Conservation (phyloP, 2,888 invertebrate species). For the Chouioia cunea region DNA sequence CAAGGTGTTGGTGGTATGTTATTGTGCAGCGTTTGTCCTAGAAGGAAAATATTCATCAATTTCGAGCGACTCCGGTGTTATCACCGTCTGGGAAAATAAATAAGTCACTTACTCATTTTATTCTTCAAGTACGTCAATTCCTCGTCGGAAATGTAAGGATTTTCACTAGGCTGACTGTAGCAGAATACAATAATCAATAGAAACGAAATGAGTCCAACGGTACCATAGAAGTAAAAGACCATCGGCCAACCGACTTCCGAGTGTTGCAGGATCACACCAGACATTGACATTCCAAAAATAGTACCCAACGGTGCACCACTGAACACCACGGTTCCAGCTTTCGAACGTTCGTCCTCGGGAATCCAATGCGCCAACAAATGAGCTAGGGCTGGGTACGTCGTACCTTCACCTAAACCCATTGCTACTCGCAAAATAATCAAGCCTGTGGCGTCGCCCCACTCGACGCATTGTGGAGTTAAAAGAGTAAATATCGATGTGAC, state of each 20-base stretch:
- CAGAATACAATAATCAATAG: slow-evolving; percentile 72
- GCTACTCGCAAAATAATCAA: slow-evolving; percentile 80
- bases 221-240: slow-evolving; percentile 86
- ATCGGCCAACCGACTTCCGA: slow-evolving; percentile 75
- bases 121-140: no score
- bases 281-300: slow-evolving; percentile 60
- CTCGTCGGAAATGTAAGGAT: slow-evolving; percentile 65
- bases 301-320: slow-evolving; percentile 81
- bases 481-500: slow-evolving; percentile 86
- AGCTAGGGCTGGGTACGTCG: slow-evolving; percentile 86
- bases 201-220: slow-evolving; percentile 80
- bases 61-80: no score
- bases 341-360: slow-evolving; percentile 76
- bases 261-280: no score
- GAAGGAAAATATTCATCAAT: no score
- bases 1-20: no score
- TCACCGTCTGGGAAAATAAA: no score
- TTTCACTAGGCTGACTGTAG: slow-evolving; percentile 63
- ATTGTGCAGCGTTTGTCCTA: no score
- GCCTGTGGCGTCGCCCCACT: slow-evolving; percentile 75
- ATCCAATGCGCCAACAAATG: slow-evolving; percentile 86
- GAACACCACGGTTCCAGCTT: slow-evolving; percentile 83
- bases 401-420: slow-evolving; percentile 73
- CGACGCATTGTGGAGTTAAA: slow-evolving; percentile 81
- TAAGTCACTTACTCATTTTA: no score